Base-by-base conservation (phyloP, 2,888 invertebrate species). In the Lepidochitona cinerea region DNA sequence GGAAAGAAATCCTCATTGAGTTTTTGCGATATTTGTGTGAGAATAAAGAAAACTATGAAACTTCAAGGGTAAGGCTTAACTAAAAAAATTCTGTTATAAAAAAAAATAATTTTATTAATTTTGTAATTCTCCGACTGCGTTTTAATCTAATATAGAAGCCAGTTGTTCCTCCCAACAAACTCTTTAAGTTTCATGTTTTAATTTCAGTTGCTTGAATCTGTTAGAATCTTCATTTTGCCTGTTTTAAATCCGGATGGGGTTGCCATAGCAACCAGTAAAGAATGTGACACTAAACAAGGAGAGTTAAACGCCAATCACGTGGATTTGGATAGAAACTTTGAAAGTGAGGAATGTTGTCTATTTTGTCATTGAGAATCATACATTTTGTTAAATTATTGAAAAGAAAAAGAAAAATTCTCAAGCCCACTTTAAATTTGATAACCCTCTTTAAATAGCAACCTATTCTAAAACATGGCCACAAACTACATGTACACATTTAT, bases 1-100 rank as follows among this genome's bases (percentile, higher is more conserved):
- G 88, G 5, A 83, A 86, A 23, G 90, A 91, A 80, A 72, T 90
- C 37, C 79, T 90, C 53, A 73, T 90, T n/a, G 85, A 89, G 73
- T 75, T 91, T 14, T 81, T 83, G 9, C 70, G 78, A 53, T 79
- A 86, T 73, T 77, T 90, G 26, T 87, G 89, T 75, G 76, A 82
- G 12, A 86, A 84, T 70, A 88, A 87, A 72, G 80, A 82, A 41
- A 89, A 90, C 76, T 85, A 81, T 70, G 76, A 80, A 35, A 77
- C 88, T 14, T 83, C 87, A 26, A 78, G 82, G 75, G 89, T 90
- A 78, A 79, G 84, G 2, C n/a, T n/a, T n/a, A n/a, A n/a, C n/a
- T n/a, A n/a, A n/a, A n/a, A n/a, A n/a, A n/a, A n/a, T n/a, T n/a
- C n/a, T n/a, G n/a, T n/a, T n/a, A n/a, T n/a, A n/a, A n/a, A n/a